Conservation (phyloP, 2,797 vertebrate genomes). For the Enteromius argenteus region DNA sequence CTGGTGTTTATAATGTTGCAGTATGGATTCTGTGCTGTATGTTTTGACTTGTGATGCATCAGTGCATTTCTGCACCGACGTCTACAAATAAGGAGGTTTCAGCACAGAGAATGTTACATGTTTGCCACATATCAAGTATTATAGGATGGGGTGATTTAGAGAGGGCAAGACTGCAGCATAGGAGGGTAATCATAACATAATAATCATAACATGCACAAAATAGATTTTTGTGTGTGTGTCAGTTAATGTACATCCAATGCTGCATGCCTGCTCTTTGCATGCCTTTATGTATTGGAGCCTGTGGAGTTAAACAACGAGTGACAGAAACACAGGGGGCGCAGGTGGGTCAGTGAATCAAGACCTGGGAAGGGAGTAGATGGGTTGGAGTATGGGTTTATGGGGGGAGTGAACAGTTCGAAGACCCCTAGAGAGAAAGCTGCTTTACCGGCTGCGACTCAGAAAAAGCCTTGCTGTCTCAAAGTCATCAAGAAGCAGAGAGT, state of each 20-base stretch:
- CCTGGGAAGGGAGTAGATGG: constrained; percentile 38
- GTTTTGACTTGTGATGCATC: background rate
- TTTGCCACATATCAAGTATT: constrained; percentile 15
- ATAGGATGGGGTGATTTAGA: constrained; percentile 12
- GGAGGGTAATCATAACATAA: constrained; percentile 8
- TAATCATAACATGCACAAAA: constrained; percentile 14
- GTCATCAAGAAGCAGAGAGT: constrained; percentile 77
- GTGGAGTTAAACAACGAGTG: constrained; percentile 52
- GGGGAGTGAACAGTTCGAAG: constrained; percentile 41
- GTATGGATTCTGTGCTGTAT: background rate
- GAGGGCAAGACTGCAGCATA: constrained; percentile 16
- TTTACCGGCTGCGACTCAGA: constrained; percentile 78
- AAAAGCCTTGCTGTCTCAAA: constrained; percentile 79
- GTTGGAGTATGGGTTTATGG: constrained; percentile 48
- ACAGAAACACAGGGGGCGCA: constrained; percentile 54
- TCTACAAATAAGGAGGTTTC: background rate
- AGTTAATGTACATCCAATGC: constrained; percentile 27
- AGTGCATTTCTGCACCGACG: background rate
- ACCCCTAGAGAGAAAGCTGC: constrained; percentile 71
- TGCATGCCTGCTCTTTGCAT: constrained; percentile 1
- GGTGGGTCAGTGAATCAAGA: constrained; percentile 60
- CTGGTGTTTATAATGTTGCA: background rate
- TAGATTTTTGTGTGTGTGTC: background rate
- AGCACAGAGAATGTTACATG: constrained; percentile 14
- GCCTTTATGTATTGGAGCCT: constrained; percentile 18